Percentiles rank a stretch among this genome's conserved stretches.
Conservation (phyloP, 2,113 vertebrate species). For the Xiphophorus couchianus region DNA sequence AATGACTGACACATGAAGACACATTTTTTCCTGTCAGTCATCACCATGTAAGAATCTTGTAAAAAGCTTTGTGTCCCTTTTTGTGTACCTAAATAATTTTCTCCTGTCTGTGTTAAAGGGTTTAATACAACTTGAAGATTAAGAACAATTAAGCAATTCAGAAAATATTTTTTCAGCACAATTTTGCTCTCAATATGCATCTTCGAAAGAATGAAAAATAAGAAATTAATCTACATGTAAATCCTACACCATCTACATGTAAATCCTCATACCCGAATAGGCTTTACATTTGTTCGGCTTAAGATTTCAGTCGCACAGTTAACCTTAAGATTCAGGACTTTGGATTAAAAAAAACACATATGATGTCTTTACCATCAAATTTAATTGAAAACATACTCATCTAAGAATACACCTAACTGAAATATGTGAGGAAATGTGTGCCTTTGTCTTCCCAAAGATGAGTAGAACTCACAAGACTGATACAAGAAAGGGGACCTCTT, state of each 20-base stretch:
- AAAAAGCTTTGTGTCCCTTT: neutral
- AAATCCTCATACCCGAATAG: slow-evolving; percentile 44
- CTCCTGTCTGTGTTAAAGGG: slow-evolving; percentile 9
- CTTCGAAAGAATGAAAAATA: slow-evolving; percentile 40
- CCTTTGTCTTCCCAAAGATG: slow-evolving; percentile 18
- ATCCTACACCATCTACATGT: slow-evolving; percentile 24
- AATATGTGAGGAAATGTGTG: slow-evolving; percentile 16
- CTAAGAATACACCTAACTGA: slow-evolving; percentile 30
- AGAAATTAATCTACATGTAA: slow-evolving; percentile 47
- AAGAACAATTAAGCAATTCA: slow-evolving; percentile 56
- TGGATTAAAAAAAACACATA: neutral
- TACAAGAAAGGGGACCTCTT: slow-evolving; percentile 15
- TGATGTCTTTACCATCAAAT: slow-evolving; percentile 35
- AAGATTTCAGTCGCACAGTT: slow-evolving; percentile 68
- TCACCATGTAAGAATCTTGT: neutral
- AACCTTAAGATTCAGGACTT: slow-evolving; percentile 60
- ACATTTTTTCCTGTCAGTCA: neutral
- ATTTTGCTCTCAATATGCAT: slow-evolving; percentile 32
- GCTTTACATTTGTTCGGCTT: slow-evolving; percentile 58
- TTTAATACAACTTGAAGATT: slow-evolving; percentile 16
- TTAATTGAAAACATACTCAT: slow-evolving; percentile 18
- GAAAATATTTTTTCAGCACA: slow-evolving; percentile 40
- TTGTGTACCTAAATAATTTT: slow-evolving; percentile 2
- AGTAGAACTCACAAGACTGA: slow-evolving; percentile 10
- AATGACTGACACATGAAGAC: neutral